These are phyloP conservation scores for Drosophila sp. DNA, from an alignment of 1,140 invertebrate species.

Conservation along the genomic window DNA sequence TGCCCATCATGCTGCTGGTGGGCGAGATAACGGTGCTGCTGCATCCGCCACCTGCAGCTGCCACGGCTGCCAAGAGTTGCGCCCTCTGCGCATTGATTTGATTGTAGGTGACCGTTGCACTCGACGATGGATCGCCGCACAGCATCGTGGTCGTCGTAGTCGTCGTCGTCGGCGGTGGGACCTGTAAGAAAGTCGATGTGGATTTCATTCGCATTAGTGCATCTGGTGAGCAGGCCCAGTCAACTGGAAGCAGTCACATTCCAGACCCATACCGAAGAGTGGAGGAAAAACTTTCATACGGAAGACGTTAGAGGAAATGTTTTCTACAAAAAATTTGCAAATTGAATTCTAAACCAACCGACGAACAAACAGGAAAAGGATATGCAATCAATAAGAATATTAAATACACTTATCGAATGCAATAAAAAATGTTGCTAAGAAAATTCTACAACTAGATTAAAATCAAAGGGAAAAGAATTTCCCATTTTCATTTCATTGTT, in stretches of 20 bases:
- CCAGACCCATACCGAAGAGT: not conserved
- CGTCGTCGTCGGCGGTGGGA: constrained; percentile 47
- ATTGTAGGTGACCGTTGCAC: constrained; percentile 73
- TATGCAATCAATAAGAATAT: not conserved
- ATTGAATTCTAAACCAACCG: constrained; percentile 4
- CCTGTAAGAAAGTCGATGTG: constrained; percentile 33
- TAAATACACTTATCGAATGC: constrained; percentile 4
- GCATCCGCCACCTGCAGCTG: constrained; percentile 64
- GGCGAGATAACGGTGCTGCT: constrained; percentile 75
- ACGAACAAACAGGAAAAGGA: not conserved
- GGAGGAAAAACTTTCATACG: not conserved
- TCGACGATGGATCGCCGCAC: constrained; percentile 52
- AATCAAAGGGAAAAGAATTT: not conserved
- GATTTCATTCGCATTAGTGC: constrained; percentile 19
- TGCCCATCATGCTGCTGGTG: constrained; percentile 66
- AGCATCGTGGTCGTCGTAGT: constrained; percentile 60
- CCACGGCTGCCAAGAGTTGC: constrained; percentile 69
- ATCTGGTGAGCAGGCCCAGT: constrained; percentile 8
- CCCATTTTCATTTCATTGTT: not conserved
- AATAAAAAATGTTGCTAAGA: not conserved
- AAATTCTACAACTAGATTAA: not conserved
- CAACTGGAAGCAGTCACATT: constrained; percentile 12
- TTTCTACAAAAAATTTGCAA: constrained; percentile 1
- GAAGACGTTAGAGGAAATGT: not conserved
- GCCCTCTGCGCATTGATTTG: constrained; percentile 74